Evolutionary conservation across 37 sponge, comb jelly and placozoan genomes (phyloP).

Genomic region (Geodia barretti): DNA sequence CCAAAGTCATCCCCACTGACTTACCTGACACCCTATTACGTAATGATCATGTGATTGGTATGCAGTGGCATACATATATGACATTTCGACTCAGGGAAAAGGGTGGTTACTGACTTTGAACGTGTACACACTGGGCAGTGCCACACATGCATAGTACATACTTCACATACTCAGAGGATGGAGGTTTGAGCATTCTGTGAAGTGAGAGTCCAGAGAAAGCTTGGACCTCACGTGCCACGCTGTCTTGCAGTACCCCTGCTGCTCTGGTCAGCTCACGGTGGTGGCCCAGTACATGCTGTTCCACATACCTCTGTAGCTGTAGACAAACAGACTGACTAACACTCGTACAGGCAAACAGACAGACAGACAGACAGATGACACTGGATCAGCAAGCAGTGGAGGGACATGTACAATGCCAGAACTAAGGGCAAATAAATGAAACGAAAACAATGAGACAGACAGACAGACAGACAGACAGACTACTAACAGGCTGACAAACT

Average conservation of each 20-base stretch:
- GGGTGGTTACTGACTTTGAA: no score
- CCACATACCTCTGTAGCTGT: constrained; percentile 39
- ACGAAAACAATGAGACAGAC: no score
- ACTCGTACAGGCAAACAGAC: background rate
- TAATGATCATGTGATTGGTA: no score
- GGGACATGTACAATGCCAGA: no score
- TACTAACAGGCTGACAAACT: background rate
- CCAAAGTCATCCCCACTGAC: no score
- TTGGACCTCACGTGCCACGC: constrained; percentile 6
- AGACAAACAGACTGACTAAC: background rate
- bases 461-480: background rate
- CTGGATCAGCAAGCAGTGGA: no score
- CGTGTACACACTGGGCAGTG: no score
- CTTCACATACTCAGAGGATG: constrained; percentile 2
- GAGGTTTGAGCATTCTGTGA: constrained; percentile 3
- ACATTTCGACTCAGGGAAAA: no score
- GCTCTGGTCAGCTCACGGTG: constrained; percentile 4
- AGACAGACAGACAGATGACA: background rate
- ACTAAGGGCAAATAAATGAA: no score
- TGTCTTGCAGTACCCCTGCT: background rate
- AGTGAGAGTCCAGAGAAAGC: constrained; percentile 23
- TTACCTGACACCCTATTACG: no score
- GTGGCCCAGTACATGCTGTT: constrained; percentile 19
- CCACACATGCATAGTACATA: no score
- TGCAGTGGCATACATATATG: no score